phyloP scores from a whole-genome alignment of 2,113 vertebrate species.

The Castor canadensis region DNA sequence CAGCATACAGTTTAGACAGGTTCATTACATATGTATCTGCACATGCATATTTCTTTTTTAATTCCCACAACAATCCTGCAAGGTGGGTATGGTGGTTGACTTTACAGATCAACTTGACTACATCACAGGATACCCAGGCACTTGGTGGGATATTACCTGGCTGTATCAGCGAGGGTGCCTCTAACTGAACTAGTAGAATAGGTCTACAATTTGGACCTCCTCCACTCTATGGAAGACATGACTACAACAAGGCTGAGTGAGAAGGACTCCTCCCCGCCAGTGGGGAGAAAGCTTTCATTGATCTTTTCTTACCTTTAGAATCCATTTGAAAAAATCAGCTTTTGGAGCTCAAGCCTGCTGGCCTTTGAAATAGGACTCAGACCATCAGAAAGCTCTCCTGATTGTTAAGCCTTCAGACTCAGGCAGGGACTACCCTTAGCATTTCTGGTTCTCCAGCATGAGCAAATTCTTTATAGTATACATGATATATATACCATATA shows the following conservation, averaged over 20 bases:
- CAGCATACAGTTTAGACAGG: not conserved
- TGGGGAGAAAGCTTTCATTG: not conserved
- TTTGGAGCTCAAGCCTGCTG: not conserved
- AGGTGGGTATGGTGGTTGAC: not conserved
- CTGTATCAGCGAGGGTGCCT: not conserved
- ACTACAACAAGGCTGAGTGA: not conserved
- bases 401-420: not conserved
- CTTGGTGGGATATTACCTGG: not conserved
- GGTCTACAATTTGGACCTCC: not conserved
- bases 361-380: not conserved
- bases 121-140: not conserved
- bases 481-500: not conserved
- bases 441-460: not conserved
- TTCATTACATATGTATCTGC: not conserved
- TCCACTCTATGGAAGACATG: not conserved
- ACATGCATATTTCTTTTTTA: not conserved
- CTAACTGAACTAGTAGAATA: too few relatives aligned
- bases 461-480: not conserved
- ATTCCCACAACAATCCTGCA: not conserved
- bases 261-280: too few relatives aligned
- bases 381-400: not conserved
- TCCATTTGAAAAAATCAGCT: not conserved
- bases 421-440: not conserved
- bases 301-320: not conserved
- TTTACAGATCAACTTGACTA: not conserved